These are phyloP conservation scores for Nomada flava DNA, from an alignment of 2,888 invertebrate genomes.

Conservation along the genomic window DNA sequence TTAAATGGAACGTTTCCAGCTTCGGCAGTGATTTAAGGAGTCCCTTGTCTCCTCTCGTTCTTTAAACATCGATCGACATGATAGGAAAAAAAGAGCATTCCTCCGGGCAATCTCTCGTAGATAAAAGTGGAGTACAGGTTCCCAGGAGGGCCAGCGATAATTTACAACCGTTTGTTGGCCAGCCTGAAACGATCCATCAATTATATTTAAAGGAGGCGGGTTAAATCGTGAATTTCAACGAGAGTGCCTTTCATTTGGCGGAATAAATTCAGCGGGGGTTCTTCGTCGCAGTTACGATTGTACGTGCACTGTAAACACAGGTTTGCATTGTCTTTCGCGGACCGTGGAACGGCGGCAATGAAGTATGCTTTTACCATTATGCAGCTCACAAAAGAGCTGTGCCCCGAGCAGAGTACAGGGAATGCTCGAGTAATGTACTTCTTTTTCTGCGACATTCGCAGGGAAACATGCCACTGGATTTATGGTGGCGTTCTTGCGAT, in stretches of 20 bases:
- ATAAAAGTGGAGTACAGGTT: neutral
- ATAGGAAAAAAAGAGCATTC: neutral
- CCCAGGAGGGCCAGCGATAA: neutral
- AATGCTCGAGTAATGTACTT: neutral
- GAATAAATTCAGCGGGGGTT: constrained; percentile 1
- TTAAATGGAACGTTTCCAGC: neutral
- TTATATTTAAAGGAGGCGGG: neutral
- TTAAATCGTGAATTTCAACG: neutral
- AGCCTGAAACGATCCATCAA: neutral
- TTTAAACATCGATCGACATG: too few relatives aligned
- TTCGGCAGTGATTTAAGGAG: neutral
- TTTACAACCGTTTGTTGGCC: neutral
- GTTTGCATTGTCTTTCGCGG: constrained; percentile 16
- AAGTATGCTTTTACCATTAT: constrained; percentile 25
- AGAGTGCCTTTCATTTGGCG: neutral
- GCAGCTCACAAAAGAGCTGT: constrained; percentile 5
- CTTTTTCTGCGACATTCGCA: neutral
- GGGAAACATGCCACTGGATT: neutral
- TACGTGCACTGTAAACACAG: constrained; percentile 12
- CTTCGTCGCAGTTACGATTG: neutral
- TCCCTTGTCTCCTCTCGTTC: too few relatives aligned
- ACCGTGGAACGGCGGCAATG: neutral
- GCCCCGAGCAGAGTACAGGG: neutral
- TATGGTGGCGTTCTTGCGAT: neutral
- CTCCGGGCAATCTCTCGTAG: neutral